phyloP scores from a whole-genome alignment of 2,113 vertebrate species.

The Corythornis cristatus region DNA sequence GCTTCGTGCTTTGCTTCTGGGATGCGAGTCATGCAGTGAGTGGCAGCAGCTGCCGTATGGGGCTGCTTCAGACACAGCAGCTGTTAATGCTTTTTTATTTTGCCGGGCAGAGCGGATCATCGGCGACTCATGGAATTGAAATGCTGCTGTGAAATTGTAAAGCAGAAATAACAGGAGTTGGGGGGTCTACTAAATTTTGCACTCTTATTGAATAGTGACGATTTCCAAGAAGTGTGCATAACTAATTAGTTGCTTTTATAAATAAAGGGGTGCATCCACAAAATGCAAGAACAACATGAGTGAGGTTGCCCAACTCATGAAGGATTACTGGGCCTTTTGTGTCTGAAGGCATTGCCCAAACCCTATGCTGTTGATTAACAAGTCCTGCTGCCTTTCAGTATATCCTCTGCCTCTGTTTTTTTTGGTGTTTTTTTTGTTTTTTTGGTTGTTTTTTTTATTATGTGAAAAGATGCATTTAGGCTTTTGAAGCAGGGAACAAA shows the following conservation, averaged over 20 bases:
- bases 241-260: not conserved
- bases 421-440: not conserved
- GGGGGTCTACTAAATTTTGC: not conserved
- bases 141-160: rapidly evolving
- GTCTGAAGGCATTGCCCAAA: not conserved
- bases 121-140: not conserved
- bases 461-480: not conserved
- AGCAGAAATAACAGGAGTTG: not conserved
- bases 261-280: not conserved
- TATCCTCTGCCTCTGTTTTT: not conserved
- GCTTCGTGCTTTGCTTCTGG: not conserved
- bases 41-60: not conserved
- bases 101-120: not conserved
- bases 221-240: not conserved
- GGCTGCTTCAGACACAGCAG: not conserved
- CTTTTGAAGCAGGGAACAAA: not conserved
- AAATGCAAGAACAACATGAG: not conserved
- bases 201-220: not conserved
- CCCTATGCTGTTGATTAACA: not conserved
- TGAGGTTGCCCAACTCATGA: rapidly evolving
- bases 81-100: not conserved
- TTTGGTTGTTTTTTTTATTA: not conserved
- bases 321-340: not conserved
- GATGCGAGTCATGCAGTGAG: rapidly evolving
- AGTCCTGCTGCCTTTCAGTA: not conserved